A percentile compares a stretch with the other conserved stretches of the same genome.
Evolutionary conservation across 2,797 vertebrate species (phyloP).

Genomic region (Triplophysa yarkandensis): DNA sequence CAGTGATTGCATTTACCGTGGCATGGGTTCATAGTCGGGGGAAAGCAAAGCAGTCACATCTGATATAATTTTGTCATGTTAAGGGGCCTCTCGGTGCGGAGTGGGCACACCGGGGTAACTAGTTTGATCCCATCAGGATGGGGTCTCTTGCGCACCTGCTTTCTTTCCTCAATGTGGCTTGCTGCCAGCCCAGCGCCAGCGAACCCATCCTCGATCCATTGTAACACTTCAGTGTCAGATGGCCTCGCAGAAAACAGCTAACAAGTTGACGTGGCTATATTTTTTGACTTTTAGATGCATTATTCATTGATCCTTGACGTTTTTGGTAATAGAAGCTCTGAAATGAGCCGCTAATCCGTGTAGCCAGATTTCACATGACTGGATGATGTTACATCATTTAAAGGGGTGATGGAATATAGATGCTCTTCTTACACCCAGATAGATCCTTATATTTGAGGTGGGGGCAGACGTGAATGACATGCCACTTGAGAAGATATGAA

Average conservation of each 20-base stretch:
- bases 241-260: slow-evolving; percentile 48
- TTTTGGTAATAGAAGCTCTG: slow-evolving; percentile 23
- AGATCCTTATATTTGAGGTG: slow-evolving; percentile 26
- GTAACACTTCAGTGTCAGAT: slow-evolving; percentile 40
- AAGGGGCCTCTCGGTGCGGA: slow-evolving; percentile 42
- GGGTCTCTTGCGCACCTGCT: slow-evolving; percentile 31
- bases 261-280: slow-evolving; percentile 50
- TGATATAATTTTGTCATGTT: slow-evolving; percentile 61
- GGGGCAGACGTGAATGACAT: slow-evolving; percentile 28
- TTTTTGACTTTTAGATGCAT: slow-evolving; percentile 47
- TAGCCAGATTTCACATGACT: slow-evolving; percentile 46
- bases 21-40: slow-evolving; percentile 51
- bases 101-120: slow-evolving; percentile 54
- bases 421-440: slow-evolving; percentile 8
- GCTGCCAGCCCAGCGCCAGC: slow-evolving; percentile 41
- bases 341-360: slow-evolving; percentile 39
- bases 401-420: slow-evolving; percentile 26
- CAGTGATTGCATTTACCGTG: slow-evolving; percentile 58
- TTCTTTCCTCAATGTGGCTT: too few relatives aligned
- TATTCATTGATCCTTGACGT: slow-evolving; percentile 45
- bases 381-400: slow-evolving; percentile 47
- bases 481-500: slow-evolving; percentile 36
- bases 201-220: slow-evolving; percentile 35
- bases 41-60: slow-evolving; percentile 51
- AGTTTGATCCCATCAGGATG: slow-evolving; percentile 55